Base-by-base conservation (phyloP, 1,140 invertebrate species). In the Spodoptera litura region DNA sequence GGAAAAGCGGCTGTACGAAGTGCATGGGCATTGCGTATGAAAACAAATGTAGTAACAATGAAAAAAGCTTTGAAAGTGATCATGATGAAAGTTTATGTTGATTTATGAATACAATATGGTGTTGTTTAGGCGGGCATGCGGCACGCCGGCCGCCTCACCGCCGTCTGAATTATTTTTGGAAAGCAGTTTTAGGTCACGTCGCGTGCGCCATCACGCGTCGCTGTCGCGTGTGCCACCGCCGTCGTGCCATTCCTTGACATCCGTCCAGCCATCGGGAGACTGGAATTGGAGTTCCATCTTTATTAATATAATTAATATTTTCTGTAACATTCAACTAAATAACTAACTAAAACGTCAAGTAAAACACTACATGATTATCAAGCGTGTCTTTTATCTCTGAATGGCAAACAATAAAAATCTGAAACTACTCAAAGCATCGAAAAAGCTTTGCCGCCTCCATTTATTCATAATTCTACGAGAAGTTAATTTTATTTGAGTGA, bases 161-260 rank as follows among this genome's bases (percentile, higher is more conserved):
- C 81, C 85, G 89, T 91, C 89, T 92, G 90, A 74, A 85, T 85
- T 93, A 93, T 94, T 94, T 94, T 94, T 89, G 91, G 91, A 93
- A 91, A 93, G 87, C 86, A 89, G 83, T 93, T 91, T 94, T 91
- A 94, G 92, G 90, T 89, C 89, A 89, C 86, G 85, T 87, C 87
- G 78, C 76, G 77, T 77, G 81, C 79, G 80, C 81, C 85, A 78
- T 86, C 85, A 83, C 84, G 78, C 82, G 83, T 83, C 75, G 79
- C 74, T 78, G 72, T 66, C 61, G 72, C 15, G 49, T 31, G 4
- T 62, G 10, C 10, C 13, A 25, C 44, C 62, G 20, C 44, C 55
- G 75, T 66, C 20, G 11, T 73, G 53, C 78, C 75, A 72, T 74
- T 56, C 5, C 2, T 44, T 44, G 38, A 44, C 38, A 44, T 44